phyloP scores from a whole-genome alignment of 2,113 vertebrate genomes.

The Dasyornis broadbenti region DNA sequence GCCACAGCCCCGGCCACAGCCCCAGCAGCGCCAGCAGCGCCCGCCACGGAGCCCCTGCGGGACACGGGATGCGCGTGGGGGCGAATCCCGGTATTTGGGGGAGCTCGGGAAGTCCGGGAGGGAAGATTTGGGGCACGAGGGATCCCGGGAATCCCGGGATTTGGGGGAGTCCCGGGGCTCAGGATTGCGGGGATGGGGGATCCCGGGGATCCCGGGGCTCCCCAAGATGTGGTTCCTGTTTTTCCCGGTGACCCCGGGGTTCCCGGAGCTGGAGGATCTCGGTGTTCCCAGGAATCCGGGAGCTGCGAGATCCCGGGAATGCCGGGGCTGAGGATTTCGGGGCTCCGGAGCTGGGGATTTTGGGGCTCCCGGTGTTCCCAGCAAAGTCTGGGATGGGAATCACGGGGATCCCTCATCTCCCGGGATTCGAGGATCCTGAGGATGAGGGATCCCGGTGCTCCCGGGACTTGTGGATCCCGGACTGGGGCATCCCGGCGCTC shows the following conservation, averaged over 20 bases:
- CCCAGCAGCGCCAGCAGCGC: not conserved
- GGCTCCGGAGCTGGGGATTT: too few relatives aligned
- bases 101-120: not conserved
- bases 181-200: not conserved
- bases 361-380: not conserved
- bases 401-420: too few relatives aligned
- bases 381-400: too few relatives aligned
- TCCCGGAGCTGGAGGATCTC: not conserved
- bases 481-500: not conserved
- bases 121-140: not conserved
- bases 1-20: not conserved
- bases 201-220: not conserved
- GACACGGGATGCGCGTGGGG: not conserved
- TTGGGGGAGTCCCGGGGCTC: too few relatives aligned
- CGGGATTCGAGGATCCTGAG: too few relatives aligned
- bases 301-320: too few relatives aligned
- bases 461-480: not conserved
- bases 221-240: not conserved
- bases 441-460: not conserved
- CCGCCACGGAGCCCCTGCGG: not conserved
- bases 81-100: not conserved
- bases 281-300: not conserved
- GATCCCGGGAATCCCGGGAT: not conserved
- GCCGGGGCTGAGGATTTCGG: not conserved
- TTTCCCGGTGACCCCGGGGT: not conserved